Evolutionary conservation across 1,140 invertebrate genomes (phyloP), one percentile per base, ranked within the genome.

Genomic region (Drosophila trapezifrons): DNA sequence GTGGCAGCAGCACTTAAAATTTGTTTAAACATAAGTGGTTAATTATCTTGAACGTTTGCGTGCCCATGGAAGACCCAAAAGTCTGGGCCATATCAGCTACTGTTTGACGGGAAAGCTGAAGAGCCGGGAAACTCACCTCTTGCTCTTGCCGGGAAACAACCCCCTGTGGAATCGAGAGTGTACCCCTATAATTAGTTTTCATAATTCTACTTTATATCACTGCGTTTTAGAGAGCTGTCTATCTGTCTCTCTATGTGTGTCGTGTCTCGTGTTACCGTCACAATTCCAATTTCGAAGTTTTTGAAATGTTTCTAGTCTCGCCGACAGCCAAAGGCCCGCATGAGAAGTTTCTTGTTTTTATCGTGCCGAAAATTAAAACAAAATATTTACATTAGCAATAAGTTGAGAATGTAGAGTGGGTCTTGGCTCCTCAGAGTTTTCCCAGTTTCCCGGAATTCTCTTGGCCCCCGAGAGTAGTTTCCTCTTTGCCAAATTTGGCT

Each of bases 1-100:
- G 13, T 20, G 27, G 42, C 47, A 70, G 42, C 47, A 70, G 65
- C 80, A 89, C 80, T 83, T 89, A 89, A 87, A 80, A 87, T 80
- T 87, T 89, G 77, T 87, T 87, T 87, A 89, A 87, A 80, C 83
- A 83, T 83, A 87, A 87, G 83, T 87, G 83, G 79, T 89, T 87
- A 87, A 87, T 89, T 89, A 84, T 87, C 76, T 82, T 83, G 71
- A 87, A 83, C 76, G 84, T 54, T 89, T 83, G 83, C 79, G 67
- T 87, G 79, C 70, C 83, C 67, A 15, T 58, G 56, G 37, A 65
- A 60, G 43, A 52, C 46, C 70, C 46, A 56, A 17, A 12, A 54
- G 32, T 54, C 59, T 65, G 37, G 60, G 60, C 45, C 64, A 35
- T 17, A 49, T 66, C 60, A 63, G 60, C 79, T 55, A 67, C 76